Evolutionary conservation across 2,888 invertebrate genomes (phyloP).

Genomic region (Rhagium mordax): DNA sequence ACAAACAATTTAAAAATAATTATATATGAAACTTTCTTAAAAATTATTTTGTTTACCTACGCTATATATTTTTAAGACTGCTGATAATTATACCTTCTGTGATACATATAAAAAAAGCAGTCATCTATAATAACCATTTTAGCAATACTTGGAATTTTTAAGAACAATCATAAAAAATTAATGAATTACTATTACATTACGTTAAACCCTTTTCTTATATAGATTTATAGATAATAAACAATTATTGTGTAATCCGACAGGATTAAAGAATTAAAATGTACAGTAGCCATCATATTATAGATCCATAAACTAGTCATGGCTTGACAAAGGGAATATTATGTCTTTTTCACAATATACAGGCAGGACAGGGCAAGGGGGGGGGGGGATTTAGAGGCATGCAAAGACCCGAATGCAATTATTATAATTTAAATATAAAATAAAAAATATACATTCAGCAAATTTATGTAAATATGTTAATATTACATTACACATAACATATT

Average conservation of each 20-base stretch:
- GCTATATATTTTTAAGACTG: neutral
- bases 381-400: too few species aligned
- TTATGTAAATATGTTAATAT: too few species aligned
- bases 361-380: neutral
- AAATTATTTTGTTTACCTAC: neutral
- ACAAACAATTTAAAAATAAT: neutral
- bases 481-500: too few species aligned
- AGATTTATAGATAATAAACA: neutral
- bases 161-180: constrained; percentile 5
- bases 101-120: neutral
- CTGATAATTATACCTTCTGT: constrained; percentile 8
- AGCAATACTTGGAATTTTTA: constrained; percentile 6
- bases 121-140: neutral
- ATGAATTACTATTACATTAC: neutral
- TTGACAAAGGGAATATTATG: neutral
- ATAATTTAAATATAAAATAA: too few species aligned
- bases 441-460: too few species aligned
- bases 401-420: too few species aligned
- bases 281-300: neutral
- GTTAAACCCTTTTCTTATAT: neutral
- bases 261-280: neutral
- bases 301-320: neutral
- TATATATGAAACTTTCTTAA: neutral
- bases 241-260: neutral
- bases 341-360: neutral